Evolutionary conservation across 92 coral and sea anemone genomes (phyloP).

Genomic region (Bergia puertoricense): DNA sequence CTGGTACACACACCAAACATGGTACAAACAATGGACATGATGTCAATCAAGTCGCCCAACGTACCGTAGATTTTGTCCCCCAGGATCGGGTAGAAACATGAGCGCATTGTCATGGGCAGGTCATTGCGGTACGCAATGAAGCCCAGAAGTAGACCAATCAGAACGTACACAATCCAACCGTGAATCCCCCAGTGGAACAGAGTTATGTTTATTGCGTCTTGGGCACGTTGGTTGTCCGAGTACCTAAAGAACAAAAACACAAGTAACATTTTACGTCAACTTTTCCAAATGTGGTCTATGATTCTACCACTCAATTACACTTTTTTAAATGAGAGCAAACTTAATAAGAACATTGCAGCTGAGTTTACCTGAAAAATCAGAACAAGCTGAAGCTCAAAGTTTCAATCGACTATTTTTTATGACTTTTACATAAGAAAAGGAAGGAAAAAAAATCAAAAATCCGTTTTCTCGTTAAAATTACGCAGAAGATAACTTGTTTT

Average conservation of each 20-base stretch:
- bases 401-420: no score
- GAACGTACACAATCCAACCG: constrained; percentile 87
- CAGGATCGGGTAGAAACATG: constrained; percentile 82
- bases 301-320: no score
- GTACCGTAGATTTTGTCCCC: constrained; percentile 82
- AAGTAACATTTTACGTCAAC: background rate
- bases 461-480: no score
- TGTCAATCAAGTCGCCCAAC: constrained; percentile 83
- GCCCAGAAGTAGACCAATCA: constrained; percentile 82
- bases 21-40: constrained; percentile 79
- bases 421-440: no score
- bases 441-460: no score
- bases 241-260: constrained; percentile 42
- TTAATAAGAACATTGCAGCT: no score
- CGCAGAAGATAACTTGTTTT: no score
- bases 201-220: constrained; percentile 85
- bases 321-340: no score
- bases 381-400: no score
- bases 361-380: no score
- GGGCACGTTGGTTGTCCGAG: constrained; percentile 80
- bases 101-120: constrained; percentile 89
- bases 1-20: constrained; percentile 97
- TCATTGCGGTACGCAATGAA: constrained; percentile 73
- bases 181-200: constrained; percentile 92
- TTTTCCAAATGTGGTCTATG: no score